A percentile compares a stretch with the other conserved stretches of the same genome.
Conservation (phyloP, 2,888 invertebrate species). For the Hemaris fuciformis region DNA sequence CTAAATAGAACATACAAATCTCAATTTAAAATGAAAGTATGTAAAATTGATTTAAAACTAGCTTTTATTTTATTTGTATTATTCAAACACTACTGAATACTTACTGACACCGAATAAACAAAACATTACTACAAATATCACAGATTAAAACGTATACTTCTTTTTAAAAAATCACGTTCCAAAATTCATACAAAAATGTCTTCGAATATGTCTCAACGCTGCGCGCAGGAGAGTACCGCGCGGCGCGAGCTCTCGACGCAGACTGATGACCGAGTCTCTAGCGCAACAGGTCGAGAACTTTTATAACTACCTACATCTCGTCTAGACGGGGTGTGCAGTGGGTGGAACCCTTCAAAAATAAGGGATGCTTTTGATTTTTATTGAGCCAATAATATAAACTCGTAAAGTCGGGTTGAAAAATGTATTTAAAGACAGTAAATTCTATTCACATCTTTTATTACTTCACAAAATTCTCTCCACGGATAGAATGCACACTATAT, state of each 20-base stretch:
- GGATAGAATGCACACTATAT: not conserved
- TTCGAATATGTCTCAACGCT: not conserved
- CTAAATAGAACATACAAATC: no score
- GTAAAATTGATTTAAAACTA: not conserved
- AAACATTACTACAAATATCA: constrained; percentile 30
- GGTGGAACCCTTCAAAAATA: not conserved
- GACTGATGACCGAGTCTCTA: constrained; percentile 7
- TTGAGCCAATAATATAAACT: not conserved
- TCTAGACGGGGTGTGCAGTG: constrained; percentile 14
- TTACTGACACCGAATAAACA: constrained; percentile 34
- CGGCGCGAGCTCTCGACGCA: constrained; percentile 1
- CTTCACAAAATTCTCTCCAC: not conserved
- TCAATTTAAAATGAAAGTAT: no score
- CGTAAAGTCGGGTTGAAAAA: not conserved
- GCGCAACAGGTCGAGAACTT: constrained; percentile 12
- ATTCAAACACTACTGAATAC: constrained; percentile 17
- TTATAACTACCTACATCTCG: constrained; percentile 14
- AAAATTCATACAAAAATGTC: constrained; percentile 12
- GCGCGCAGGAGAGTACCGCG: constrained; percentile 18
- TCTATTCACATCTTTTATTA: not conserved
- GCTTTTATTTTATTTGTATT: not conserved
- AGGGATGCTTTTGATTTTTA: constrained; percentile 6
- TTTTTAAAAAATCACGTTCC: not conserved
- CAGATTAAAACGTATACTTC: constrained; percentile 15
- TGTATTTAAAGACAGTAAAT: not conserved